A percentile compares a stretch with the other conserved stretches of the same genome.
These are phyloP conservation scores for Piprites chloris DNA, from an alignment of 2,113 vertebrate species.

Conservation along the genomic window DNA sequence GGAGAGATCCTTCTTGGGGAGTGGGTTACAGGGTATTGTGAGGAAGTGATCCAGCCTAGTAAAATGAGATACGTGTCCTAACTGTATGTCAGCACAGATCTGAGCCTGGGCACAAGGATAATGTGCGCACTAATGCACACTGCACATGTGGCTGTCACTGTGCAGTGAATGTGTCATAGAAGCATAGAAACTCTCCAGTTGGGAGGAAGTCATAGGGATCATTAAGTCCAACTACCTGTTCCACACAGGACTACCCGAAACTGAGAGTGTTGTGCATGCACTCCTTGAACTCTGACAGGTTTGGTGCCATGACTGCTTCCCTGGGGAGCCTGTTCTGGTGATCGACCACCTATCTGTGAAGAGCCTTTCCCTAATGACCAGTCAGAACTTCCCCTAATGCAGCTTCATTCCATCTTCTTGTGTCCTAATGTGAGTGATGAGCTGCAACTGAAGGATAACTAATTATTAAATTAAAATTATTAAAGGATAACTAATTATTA, in stretches of 20 bases:
- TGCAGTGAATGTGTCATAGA: background rate
- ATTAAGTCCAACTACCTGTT: background rate
- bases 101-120: background rate
- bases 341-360: accelerated
- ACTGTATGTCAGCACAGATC: background rate
- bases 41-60: background rate
- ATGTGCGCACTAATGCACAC: background rate
- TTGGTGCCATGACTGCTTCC: background rate
- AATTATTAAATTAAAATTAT: too few relatives aligned
- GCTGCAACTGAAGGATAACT: background rate
- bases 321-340: background rate
- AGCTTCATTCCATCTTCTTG: background rate
- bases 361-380: background rate
- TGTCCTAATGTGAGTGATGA: background rate
- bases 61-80: background rate
- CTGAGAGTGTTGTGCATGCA: background rate
- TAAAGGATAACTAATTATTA: background rate
- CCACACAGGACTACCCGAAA: background rate
- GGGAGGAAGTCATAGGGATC: background rate
- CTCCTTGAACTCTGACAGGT: background rate
- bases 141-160: background rate
- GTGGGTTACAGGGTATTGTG: background rate
- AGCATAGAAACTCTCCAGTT: background rate
- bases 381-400: background rate
- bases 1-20: background rate